Conservation (phyloP, 2,113 vertebrate genomes). For the Nymphicus hollandicus region DNA sequence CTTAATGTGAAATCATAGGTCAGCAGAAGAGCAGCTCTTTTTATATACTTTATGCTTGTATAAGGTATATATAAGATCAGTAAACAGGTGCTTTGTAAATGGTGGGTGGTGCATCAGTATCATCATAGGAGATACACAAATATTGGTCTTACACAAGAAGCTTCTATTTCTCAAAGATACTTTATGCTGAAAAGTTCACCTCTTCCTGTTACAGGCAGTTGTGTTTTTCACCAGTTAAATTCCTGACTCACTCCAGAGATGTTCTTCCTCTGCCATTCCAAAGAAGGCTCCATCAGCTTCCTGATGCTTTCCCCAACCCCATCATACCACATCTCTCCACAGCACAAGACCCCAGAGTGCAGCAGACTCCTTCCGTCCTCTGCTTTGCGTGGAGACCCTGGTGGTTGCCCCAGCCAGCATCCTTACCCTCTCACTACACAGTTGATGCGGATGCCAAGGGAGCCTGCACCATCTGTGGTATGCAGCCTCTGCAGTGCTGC, state of each 20-base stretch:
- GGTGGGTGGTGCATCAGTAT: not conserved
- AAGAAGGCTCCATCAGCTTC: not conserved
- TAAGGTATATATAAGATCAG: not conserved
- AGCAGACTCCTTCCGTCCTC: not conserved
- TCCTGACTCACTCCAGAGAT: rapidly evolving
- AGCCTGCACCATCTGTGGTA: not conserved
- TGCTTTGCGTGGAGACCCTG: not conserved
- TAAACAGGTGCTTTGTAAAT: conserved; percentile 13
- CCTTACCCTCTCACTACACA: rapidly evolving
- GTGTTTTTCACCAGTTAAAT: not conserved
- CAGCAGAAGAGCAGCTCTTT: not conserved
- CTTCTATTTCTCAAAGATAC: not conserved
- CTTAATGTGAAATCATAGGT: not conserved
- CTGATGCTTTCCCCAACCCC: not conserved
- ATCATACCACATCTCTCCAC: not conserved
- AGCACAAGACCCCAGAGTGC: not conserved
- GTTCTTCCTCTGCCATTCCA: rapidly evolving
- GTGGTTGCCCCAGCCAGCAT: not conserved
- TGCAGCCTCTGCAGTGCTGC: not conserved
- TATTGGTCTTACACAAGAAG: not conserved
- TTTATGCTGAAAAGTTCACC: not conserved
- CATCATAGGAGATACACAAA: not conserved
- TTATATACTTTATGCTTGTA: not conserved
- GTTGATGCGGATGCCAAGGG: rapidly evolving
- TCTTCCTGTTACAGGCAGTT: not conserved